These are phyloP conservation scores for Malurus cyaneus DNA, from an alignment of 2,113 vertebrate genomes.

Conservation along the genomic window DNA sequence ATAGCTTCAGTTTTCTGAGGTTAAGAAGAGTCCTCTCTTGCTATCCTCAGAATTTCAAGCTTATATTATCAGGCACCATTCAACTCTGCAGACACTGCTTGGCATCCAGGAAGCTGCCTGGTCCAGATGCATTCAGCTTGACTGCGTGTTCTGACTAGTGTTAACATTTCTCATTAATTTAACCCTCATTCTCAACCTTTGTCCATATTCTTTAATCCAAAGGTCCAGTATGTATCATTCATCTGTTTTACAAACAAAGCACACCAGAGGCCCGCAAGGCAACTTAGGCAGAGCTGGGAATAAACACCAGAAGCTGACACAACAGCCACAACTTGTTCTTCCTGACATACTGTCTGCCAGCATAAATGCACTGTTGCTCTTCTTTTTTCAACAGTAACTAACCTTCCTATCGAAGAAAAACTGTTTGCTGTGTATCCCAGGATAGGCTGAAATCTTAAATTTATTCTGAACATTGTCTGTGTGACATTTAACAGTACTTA, in stretches of 20 bases:
- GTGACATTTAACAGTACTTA: not conserved
- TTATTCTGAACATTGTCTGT: not conserved
- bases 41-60: not conserved
- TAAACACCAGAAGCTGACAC: constrained; percentile 1
- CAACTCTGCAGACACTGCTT: not conserved
- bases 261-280: not conserved
- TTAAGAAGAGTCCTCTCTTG: not conserved
- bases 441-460: not conserved
- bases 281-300: not conserved
- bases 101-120: not conserved
- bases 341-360: not conserved
- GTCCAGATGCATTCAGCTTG: not conserved
- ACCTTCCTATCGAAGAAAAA: not conserved
- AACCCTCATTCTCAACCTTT: not conserved
- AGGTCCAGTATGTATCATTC: not conserved
- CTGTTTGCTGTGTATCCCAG: not conserved
- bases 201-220: constrained; percentile 13
- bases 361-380: not conserved
- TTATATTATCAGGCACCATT: not conserved
- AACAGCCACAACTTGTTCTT: not conserved
- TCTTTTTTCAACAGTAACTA: not conserved
- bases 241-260: constrained; percentile 10
- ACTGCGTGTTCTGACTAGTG: not conserved
- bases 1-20: not conserved
- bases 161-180: not conserved